These are phyloP conservation scores for Apis mellifera DNA, from an alignment of 1,140 invertebrate genomes.

Conservation along the genomic window Amel_HAv3.1 CM009941.2:216501-217000, in stretches of 20 bases:
- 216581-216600: slow-evolving; percentile 71
- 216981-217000: background rate
- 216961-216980: background rate
- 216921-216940: slow-evolving; percentile 75
- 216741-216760: slow-evolving; percentile 79
- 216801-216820: slow-evolving; percentile 74
- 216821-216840: slow-evolving; percentile 74
- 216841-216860: slow-evolving; percentile 72
- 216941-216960: no score
- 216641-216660: slow-evolving; percentile 53
- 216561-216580: slow-evolving; percentile 70
- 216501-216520: slow-evolving; percentile 32
- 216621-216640: slow-evolving; percentile 77
- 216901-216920: slow-evolving; percentile 73
- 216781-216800: slow-evolving; percentile 72
- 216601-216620: slow-evolving; percentile 78
- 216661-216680: background rate
- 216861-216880: slow-evolving; percentile 70
- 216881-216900: slow-evolving; percentile 60
- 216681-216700: slow-evolving; percentile 1
- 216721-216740: slow-evolving; percentile 75
- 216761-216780: slow-evolving; percentile 69
- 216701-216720: slow-evolving; percentile 67
- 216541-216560: slow-evolving; percentile 72
- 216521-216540: slow-evolving; percentile 18